phyloP scores from a whole-genome alignment of 2,888 invertebrate species.

The Pyrgus malvae region DNA sequence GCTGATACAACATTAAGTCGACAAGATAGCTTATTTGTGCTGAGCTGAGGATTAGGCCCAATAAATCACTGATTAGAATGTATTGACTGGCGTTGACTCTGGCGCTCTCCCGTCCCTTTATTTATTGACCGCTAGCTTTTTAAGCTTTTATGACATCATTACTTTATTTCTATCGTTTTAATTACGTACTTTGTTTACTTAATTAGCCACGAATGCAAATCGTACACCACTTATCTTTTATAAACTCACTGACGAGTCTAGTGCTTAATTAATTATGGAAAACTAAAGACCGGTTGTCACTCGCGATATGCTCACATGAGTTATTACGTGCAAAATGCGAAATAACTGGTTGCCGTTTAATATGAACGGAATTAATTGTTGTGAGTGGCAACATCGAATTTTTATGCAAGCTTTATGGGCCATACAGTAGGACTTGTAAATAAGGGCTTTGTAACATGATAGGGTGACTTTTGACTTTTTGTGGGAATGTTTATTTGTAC shows the following conservation, averaged over 20 bases:
- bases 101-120: slow-evolving; percentile 64
- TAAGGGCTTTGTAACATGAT: no score
- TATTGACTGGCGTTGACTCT: slow-evolving; percentile 78
- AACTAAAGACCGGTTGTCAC: slow-evolving; percentile 38
- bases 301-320: slow-evolving; percentile 31
- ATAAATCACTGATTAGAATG: slow-evolving; percentile 82
- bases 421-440: slow-evolving; percentile 1
- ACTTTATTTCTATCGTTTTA: slow-evolving; percentile 41
- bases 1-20: slow-evolving; percentile 81
- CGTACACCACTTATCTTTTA: slow-evolving; percentile 47
- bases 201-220: slow-evolving; percentile 60
- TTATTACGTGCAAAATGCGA: slow-evolving; percentile 31
- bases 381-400: slow-evolving; percentile 15
- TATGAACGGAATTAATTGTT: slow-evolving; percentile 19
- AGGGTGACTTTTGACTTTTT: slow-evolving; percentile 5
- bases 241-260: slow-evolving; percentile 37
- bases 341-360: slow-evolving; percentile 11
- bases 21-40: slow-evolving; percentile 83
- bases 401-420: slow-evolving; percentile 8
- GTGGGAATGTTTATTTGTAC: slow-evolving; percentile 4
- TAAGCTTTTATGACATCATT: slow-evolving; percentile 67
- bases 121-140: slow-evolving; percentile 67
- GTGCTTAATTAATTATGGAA: slow-evolving; percentile 52
- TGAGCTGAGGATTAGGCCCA: slow-evolving; percentile 79
- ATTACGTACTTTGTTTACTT: slow-evolving; percentile 57